Percentiles rank a stretch among this genome's conserved stretches.
Evolutionary conservation across 1,140 invertebrate species (phyloP).

Genomic region (Mamestra configurata): DNA sequence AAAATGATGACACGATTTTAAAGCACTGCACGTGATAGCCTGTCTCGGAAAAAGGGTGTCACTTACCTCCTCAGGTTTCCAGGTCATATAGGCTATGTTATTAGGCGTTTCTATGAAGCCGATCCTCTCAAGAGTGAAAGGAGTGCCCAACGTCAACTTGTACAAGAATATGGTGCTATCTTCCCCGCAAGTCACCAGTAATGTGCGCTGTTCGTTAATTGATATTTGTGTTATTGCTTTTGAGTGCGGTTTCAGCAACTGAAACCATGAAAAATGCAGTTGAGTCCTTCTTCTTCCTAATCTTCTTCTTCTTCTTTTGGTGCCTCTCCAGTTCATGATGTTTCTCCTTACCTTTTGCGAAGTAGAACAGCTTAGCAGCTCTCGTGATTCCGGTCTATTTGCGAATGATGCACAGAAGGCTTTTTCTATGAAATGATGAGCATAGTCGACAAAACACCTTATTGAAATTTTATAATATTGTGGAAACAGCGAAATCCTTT

Average conservation of each 20-base stretch:
- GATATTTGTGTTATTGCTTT: slow-evolving; percentile 89
- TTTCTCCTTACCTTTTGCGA: too few relatives aligned
- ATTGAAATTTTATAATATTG: too few relatives aligned
- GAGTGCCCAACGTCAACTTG: slow-evolving; percentile 74
- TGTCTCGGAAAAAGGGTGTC: not conserved
- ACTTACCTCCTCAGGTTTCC: slow-evolving; percentile 88
- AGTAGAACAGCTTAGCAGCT: too few relatives aligned
- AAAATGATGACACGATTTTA: not conserved
- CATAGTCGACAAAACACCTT: too few relatives aligned
- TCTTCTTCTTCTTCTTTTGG: too few relatives aligned
- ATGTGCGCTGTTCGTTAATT: slow-evolving; percentile 87
- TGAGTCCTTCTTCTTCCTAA: not conserved
- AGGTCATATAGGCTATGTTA: slow-evolving; percentile 90
- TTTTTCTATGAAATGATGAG: too few relatives aligned
- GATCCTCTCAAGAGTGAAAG: slow-evolving; percentile 89
- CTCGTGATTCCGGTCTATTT: too few relatives aligned
- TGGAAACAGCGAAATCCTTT: too few relatives aligned
- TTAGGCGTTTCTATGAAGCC: slow-evolving; percentile 90
- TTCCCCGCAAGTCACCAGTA: slow-evolving; percentile 90
- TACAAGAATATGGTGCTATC: slow-evolving; percentile 92
- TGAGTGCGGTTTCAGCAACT: slow-evolving; percentile 91
- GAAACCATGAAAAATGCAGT: slow-evolving; percentile 63
- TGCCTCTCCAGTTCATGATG: too few relatives aligned
- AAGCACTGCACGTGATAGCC: not conserved
- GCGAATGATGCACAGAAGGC: too few relatives aligned